These are phyloP conservation scores for Branchipolynoe longqiensis DNA, from an alignment of 2,888 invertebrate species.

Conservation along the genomic window DNA sequence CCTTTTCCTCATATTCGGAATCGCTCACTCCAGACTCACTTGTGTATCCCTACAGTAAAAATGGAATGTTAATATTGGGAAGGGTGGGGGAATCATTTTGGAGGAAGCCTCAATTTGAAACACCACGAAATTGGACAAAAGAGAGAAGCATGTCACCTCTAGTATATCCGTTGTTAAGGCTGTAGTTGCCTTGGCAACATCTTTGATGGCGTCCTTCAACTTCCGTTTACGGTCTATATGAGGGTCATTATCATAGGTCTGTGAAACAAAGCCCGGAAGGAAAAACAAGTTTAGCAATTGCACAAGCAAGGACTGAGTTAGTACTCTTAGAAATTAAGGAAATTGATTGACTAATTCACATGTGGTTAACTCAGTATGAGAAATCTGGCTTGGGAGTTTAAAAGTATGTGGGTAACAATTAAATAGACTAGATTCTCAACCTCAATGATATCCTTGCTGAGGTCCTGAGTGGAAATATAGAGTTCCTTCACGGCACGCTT, in stretches of 20 bases:
- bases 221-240: neutral
- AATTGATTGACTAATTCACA: too few species aligned
- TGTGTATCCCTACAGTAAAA: conserved; percentile 22
- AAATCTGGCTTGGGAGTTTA: too few species aligned
- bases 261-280: too few species aligned
- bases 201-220: conserved; percentile 28
- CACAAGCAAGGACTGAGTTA: too few species aligned
- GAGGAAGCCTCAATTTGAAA: too few species aligned
- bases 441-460: conserved; percentile 26
- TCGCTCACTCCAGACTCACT: conserved; percentile 34
- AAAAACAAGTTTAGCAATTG: too few species aligned
- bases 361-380: too few species aligned
- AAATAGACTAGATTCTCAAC: too few species aligned
- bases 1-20: conserved; percentile 31
- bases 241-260: neutral
- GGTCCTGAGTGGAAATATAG: conserved; percentile 30
- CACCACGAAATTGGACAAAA: neutral
- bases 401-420: too few species aligned
- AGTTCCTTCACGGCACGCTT: conserved; percentile 47
- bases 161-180: conserved; percentile 36
- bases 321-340: too few species aligned
- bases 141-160: conserved; percentile 3
- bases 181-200: conserved; percentile 45
- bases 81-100: too few species aligned
- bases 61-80: neutral